A percentile compares a stretch with the other conserved stretches of the same genome.
Evolutionary conservation across 2,113 vertebrate genomes (phyloP).

Genomic region (Corythornis madagascariensis): DNA sequence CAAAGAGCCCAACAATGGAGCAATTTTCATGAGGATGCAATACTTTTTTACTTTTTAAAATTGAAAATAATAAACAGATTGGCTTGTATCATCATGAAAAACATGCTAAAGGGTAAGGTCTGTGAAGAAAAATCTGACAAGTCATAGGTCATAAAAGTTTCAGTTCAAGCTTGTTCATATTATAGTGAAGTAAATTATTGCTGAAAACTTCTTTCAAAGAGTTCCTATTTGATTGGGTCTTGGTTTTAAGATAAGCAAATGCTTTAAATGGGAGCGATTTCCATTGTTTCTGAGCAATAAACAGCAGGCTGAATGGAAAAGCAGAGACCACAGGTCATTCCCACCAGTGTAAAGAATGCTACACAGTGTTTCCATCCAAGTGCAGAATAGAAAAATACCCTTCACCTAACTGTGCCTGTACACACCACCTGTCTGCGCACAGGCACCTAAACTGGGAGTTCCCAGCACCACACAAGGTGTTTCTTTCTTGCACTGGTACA

Average conservation of each 20-base stretch:
- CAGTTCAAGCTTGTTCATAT: conserved; percentile 58
- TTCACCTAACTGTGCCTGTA: not conserved
- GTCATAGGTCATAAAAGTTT: conserved; percentile 64
- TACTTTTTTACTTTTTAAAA: conserved; percentile 34
- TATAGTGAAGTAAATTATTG: conserved; percentile 64
- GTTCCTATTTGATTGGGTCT: conserved; percentile 26
- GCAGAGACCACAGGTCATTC: conserved; percentile 2
- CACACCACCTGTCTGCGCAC: not conserved
- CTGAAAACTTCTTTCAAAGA: conserved; percentile 62
- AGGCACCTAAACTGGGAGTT: not conserved
- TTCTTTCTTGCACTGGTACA: not conserved
- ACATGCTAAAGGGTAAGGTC: conserved; percentile 57
- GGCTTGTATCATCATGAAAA: conserved; percentile 60
- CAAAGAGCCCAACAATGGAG: conserved; percentile 52
- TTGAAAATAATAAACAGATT: conserved; percentile 70
- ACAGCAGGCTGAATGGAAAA: conserved; percentile 26
- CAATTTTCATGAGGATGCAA: conserved; percentile 60
- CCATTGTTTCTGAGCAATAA: conserved; percentile 47
- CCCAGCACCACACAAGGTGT: not conserved
- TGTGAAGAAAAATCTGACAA: conserved; percentile 66
- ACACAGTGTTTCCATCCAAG: not conserved
- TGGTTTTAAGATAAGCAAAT: conserved; percentile 44
- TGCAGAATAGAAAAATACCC: not conserved
- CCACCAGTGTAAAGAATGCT: not conserved
- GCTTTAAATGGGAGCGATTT: conserved; percentile 16